A percentile compares a stretch with the other conserved stretches of the same genome.
Evolutionary conservation across 2,113 vertebrate genomes (phyloP).

Genomic region (Halichoerus grypus): DNA sequence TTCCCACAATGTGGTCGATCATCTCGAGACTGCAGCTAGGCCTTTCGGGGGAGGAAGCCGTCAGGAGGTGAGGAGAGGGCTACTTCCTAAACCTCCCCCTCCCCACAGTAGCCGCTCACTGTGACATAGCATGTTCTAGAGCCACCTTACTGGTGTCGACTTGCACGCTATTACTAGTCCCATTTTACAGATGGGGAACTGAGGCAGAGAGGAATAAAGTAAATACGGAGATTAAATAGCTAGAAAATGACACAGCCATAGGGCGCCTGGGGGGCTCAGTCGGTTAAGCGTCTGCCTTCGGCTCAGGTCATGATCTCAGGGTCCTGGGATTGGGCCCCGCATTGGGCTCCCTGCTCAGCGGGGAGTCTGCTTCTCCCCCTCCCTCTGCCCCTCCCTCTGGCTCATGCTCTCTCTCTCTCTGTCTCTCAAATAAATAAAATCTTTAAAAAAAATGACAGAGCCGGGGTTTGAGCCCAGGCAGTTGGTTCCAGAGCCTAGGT

Average conservation of each 20-base stretch:
- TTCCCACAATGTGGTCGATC: conserved; percentile 96
- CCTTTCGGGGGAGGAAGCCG: conserved; percentile 79
- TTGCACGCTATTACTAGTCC: background rate
- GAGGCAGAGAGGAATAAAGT: background rate
- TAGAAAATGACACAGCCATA: background rate
- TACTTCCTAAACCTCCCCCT: background rate
- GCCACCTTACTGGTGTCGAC: background rate
- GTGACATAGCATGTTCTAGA: fast-evolving
- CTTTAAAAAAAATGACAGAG: background rate
- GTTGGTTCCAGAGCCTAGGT: background rate
- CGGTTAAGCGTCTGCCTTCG: background rate
- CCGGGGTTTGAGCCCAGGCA: background rate
- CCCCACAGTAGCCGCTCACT: background rate
- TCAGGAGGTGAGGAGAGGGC: background rate
- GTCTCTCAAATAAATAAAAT: background rate
- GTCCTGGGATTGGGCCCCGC: background rate
- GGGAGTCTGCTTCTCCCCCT: background rate
- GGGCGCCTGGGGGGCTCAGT: background rate
- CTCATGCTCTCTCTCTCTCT: background rate
- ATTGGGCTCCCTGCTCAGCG: background rate
- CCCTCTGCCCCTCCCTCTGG: background rate
- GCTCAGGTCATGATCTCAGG: background rate
- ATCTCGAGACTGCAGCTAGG: conserved; percentile 90
- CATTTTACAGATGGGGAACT: background rate
- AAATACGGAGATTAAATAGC: background rate